phyloP scores from a whole-genome alignment of 2,888 invertebrate genomes.

The Protonemura montana region DNA sequence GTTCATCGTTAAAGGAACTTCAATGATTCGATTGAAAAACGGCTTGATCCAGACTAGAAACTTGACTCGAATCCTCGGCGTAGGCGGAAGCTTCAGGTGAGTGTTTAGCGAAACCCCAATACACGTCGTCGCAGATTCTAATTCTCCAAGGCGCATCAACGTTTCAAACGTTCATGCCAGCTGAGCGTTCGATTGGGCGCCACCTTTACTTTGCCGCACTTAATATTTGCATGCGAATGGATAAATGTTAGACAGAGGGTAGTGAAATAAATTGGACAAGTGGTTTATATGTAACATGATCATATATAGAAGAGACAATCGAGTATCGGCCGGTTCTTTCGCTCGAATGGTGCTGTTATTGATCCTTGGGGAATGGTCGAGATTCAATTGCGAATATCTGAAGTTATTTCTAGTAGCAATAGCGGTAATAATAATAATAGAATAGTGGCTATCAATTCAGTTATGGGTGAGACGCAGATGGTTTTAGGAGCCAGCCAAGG shows the following conservation, averaged over 20 bases:
- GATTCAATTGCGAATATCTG: slow-evolving; percentile 14
- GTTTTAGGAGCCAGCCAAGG: neutral
- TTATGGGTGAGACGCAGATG: neutral
- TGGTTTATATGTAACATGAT: neutral
- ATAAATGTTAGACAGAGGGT: neutral
- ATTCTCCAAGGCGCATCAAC: neutral
- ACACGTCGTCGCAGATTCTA: neutral
- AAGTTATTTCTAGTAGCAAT: neutral
- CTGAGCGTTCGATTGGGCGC: neutral
- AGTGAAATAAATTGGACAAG: slow-evolving; percentile 7
- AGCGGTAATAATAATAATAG: neutral
- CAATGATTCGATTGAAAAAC: neutral
- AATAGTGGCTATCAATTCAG: neutral
- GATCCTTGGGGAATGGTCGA: slow-evolving; percentile 16
- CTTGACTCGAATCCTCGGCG: too few species aligned
- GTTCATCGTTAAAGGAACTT: neutral
- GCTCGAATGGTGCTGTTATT: neutral
- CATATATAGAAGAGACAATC: neutral
- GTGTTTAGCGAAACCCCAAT: too few species aligned
- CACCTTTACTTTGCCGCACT: neutral
- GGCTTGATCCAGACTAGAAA: too few species aligned
- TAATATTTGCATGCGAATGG: neutral
- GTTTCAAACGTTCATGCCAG: neutral
- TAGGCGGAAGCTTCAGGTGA: too few species aligned
- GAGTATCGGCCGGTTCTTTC: neutral